These are phyloP conservation scores for Aphodius granarius DNA, from an alignment of 2,888 invertebrate species.

Conservation along the genomic window DNA sequence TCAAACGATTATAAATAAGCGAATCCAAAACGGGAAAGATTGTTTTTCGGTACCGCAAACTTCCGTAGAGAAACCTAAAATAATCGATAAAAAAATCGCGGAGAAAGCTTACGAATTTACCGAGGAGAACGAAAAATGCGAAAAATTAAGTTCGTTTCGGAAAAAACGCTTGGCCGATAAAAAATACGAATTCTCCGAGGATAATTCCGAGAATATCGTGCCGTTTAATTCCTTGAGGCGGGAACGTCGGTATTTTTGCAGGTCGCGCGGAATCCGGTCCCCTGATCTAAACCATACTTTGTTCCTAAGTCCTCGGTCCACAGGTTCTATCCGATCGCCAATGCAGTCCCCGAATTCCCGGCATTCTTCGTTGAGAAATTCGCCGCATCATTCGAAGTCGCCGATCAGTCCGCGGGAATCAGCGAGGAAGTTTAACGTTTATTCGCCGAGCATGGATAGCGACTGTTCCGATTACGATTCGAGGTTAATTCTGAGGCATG, in stretches of 20 bases:
- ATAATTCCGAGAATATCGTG: constrained; percentile 67
- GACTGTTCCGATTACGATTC: constrained; percentile 54
- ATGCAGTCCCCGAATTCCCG: constrained; percentile 54
- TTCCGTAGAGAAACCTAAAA: constrained; percentile 46
- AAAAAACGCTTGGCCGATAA: constrained; percentile 86
- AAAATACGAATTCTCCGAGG: constrained; percentile 89
- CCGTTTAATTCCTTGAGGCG: constrained; percentile 64
- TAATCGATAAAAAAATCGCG: constrained; percentile 58
- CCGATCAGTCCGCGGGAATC: constrained; percentile 51
- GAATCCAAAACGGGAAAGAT: constrained; percentile 47
- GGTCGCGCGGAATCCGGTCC: constrained; percentile 47
- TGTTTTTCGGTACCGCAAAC: constrained; percentile 48
- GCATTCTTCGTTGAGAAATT: constrained; percentile 44
- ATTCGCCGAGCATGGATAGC: constrained; percentile 52
- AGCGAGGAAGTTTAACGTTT: constrained; percentile 51
- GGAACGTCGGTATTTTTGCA: constrained; percentile 48
- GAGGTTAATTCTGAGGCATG: constrained; percentile 47
- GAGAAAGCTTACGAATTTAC: constrained; percentile 84
- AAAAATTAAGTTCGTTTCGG: constrained; percentile 83
- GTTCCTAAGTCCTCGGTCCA: constrained; percentile 51
- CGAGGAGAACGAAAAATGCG: constrained; percentile 81
- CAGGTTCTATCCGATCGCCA: constrained; percentile 47
- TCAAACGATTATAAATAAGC: constrained; percentile 49
- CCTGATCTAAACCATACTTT: constrained; percentile 48
- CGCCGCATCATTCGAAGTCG: constrained; percentile 51